Evolutionary conservation across 2,888 invertebrate species (phyloP).

Genomic region (Ceratothoa steindachneri): DNA sequence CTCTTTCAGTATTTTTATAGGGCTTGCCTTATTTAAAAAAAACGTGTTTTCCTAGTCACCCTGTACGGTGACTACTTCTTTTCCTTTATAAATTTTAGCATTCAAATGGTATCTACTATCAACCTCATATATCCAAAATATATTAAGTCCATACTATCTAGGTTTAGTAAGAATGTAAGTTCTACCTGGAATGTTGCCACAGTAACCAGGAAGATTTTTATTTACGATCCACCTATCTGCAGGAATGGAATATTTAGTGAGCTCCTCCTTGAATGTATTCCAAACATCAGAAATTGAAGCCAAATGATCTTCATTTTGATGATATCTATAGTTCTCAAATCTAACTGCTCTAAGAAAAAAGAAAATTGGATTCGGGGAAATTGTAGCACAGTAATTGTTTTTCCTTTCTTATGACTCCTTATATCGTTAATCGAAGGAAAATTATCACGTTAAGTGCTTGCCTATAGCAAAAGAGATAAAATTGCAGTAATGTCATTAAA

Average conservation of each 20-base stretch:
- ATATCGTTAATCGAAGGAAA: not conserved
- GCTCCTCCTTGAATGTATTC: not conserved
- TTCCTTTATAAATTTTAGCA: not conserved
- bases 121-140: not conserved
- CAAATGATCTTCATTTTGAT: not conserved
- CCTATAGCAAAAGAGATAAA: too few species aligned
- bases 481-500: too few species aligned
- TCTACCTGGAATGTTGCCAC: not conserved
- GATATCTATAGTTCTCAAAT: not conserved
- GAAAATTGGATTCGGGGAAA: not conserved
- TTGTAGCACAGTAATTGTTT: not conserved
- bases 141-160: not conserved
- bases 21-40: not conserved
- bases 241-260: not conserved
- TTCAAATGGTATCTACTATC: not conserved
- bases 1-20: not conserved
- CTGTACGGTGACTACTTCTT: not conserved
- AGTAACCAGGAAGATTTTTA: not conserved
- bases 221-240: not conserved
- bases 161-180: not conserved
- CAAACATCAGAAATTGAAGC: not conserved
- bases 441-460: not conserved
- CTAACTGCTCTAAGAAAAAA: not conserved
- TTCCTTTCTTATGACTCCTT: not conserved
- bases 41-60: not conserved